Percentiles rank a stretch among this genome's conserved stretches.
phyloP scores from a whole-genome alignment of 2,888 invertebrate species.

The Microctonus brassicae region DNA sequence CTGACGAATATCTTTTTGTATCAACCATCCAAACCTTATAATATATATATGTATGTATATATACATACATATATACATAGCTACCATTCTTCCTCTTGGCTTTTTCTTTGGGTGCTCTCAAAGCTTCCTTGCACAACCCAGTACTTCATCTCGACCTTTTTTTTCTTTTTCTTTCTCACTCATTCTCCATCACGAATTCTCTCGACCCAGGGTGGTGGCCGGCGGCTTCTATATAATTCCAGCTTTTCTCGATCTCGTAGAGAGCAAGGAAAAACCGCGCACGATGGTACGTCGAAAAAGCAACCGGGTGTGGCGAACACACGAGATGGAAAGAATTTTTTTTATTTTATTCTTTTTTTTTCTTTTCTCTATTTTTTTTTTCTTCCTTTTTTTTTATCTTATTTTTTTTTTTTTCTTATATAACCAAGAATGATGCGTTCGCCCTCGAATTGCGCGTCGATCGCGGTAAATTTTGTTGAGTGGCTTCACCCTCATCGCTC shows the following conservation, averaged over 20 bases:
- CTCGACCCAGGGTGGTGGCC: constrained; percentile 39
- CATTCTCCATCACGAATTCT: constrained; percentile 30
- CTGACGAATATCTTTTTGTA: constrained; percentile 54
- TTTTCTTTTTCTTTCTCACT: constrained; percentile 25
- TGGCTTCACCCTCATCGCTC: constrained; percentile 31
- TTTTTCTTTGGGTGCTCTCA: constrained; percentile 46
- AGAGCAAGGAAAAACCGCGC: constrained; percentile 29
- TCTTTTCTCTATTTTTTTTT: constrained; percentile 3
- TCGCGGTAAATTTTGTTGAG: constrained; percentile 42
- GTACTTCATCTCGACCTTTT: constrained; percentile 36
- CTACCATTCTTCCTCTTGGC: constrained; percentile 43
- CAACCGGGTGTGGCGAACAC: constrained; percentile 42
- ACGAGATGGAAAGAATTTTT: constrained; percentile 33
- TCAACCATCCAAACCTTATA: constrained; percentile 42
- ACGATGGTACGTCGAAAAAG: constrained; percentile 31
- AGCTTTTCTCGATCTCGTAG: constrained; percentile 44
- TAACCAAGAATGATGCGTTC: constrained; percentile 22
- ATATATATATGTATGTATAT: no score
- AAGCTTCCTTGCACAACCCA: constrained; percentile 41
- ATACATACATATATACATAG: no score
- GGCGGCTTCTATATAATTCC: constrained; percentile 43
- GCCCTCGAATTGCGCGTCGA: constrained; percentile 29
- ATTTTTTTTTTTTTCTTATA: constrained; percentile 22
- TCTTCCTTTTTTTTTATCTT: constrained; percentile 17
- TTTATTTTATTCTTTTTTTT: constrained; percentile 33